These are phyloP conservation scores for Catotricha subobsoleta DNA, from an alignment of 2,888 invertebrate genomes.

Conservation along the genomic window DNA sequence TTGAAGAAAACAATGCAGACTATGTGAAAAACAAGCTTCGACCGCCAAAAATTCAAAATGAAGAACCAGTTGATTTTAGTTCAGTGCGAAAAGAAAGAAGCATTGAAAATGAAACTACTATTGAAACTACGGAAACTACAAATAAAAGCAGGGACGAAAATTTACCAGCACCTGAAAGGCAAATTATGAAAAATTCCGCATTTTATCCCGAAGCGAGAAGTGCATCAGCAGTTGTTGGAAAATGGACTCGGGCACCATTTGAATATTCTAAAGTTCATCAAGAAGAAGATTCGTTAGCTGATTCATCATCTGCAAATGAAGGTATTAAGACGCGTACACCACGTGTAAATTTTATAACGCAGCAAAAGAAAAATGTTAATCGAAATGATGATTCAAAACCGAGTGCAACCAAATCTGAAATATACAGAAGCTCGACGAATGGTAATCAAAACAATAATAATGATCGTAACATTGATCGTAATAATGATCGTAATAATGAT, in stretches of 20 bases:
- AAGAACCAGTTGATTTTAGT: slow-evolving; percentile 14
- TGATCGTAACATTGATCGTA: too few relatives aligned
- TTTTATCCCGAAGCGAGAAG: background rate
- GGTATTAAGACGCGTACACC: slow-evolving; percentile 40
- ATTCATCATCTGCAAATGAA: slow-evolving; percentile 36
- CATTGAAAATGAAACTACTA: slow-evolving; percentile 13
- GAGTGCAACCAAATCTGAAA: slow-evolving; percentile 7
- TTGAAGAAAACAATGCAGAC: background rate
- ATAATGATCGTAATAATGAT: too few relatives aligned
- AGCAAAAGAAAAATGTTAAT: slow-evolving; percentile 28
- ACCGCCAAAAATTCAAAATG: slow-evolving; percentile 18
- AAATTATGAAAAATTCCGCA: slow-evolving; percentile 21
- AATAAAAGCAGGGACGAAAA: slow-evolving; percentile 20
- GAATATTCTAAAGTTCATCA: slow-evolving; percentile 17
- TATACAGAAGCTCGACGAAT: slow-evolving; percentile 2
- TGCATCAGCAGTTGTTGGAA: slow-evolving; percentile 21
- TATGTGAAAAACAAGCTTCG: slow-evolving; percentile 19
- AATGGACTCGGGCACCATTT: slow-evolving; percentile 42
- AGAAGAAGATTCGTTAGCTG: slow-evolving; percentile 30
- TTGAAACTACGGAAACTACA: slow-evolving; percentile 20
- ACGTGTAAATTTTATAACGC: slow-evolving; percentile 47
- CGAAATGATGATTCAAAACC: slow-evolving; percentile 2
- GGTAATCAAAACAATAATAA: too few relatives aligned
- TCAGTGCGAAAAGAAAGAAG: slow-evolving; percentile 12
- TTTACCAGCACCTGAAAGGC: slow-evolving; percentile 17